Percentiles rank a stretch among this genome's conserved stretches.
Evolutionary conservation across 2,797 vertebrate genomes (phyloP).

Genomic region (Neostethus bicornis): DNA sequence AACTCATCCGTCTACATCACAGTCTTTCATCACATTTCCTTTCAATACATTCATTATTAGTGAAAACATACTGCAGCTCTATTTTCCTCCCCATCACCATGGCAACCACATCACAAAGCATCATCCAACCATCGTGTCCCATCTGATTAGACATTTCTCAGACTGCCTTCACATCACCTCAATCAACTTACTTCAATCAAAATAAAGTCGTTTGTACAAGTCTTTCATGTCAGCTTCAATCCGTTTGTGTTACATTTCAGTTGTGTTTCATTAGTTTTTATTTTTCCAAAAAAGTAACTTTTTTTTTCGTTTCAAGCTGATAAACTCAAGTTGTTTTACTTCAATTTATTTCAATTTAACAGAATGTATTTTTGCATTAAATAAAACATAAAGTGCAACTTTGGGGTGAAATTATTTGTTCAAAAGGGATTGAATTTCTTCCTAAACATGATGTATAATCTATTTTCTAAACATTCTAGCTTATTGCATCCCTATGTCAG

Average conservation of each 20-base stretch:
- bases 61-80: slow-evolving; percentile 66
- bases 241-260: no score
- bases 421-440: slow-evolving; percentile 9
- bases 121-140: slow-evolving; percentile 15
- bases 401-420: slow-evolving; percentile 31
- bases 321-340: no score
- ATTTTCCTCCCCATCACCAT: slow-evolving; percentile 44
- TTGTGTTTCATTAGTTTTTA: no score
- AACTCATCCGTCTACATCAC: slow-evolving; percentile 64
- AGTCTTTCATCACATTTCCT: slow-evolving; percentile 46
- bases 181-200: slow-evolving; percentile 22
- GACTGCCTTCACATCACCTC: slow-evolving; percentile 55
- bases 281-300: no score
- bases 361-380: slow-evolving; percentile 44
- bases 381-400: slow-evolving; percentile 45
- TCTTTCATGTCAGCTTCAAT: slow-evolving; percentile 38
- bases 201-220: slow-evolving; percentile 51
- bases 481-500: no score
- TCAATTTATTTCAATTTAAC: no score
- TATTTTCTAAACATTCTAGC: no score
- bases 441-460: no score
- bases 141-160: slow-evolving; percentile 41
- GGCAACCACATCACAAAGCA: slow-evolving; percentile 30
- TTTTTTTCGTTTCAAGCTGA: no score
- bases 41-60: slow-evolving; percentile 50